Evolutionary conservation across 2,113 vertebrate genomes (phyloP), one percentile per base, ranked within the genome.

Genomic region (Sinocyclocheilus maitianheensis): DNA sequence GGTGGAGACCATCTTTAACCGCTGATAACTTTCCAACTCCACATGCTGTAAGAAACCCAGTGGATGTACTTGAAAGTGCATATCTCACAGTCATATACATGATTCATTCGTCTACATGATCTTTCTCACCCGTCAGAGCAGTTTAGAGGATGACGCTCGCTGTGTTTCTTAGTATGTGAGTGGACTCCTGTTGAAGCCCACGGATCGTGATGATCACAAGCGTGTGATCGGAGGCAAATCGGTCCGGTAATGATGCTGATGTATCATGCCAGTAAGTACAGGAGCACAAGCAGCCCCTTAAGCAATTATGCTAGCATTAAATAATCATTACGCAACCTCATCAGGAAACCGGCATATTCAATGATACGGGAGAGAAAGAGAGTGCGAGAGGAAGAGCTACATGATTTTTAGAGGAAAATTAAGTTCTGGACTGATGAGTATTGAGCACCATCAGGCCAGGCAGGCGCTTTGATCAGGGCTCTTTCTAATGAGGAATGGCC

Each of bases 291-390:
- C 82, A 88, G 87, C 88, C 88, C 74, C 89, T 87, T 84, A 76
- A 90, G 90, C 86, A 88, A 89, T 91, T 91, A 91, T 86, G 80
- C 85, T 65, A 84, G 87, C 89, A 89, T 90, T 88, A 91, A 90
- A 91, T 89, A 91, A 90, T 90, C 85, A 90, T 90, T 90, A 90
- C 58, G 85, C 84, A 85, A 86, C 81, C 75, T 86, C 74, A 63
- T 86, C 88, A 87, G 81, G 85, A 77, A 86, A 77, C 76, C 79
- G 87, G 87, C 83, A 90, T 90, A 87, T 90, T 86, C 88, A 90
- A 84, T 72, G 79, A n/a, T 81, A 6, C 16, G 16, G 4, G 46
- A 55, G 53, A 18, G 84, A 65, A 65, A 53, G 74, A 74, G 53
- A 69, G 51, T 37, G 63, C 9, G 65, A 71, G 82, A 14, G 26